phyloP scores from a whole-genome alignment of 2,797 vertebrate genomes.

The Limosa lapponica region DNA sequence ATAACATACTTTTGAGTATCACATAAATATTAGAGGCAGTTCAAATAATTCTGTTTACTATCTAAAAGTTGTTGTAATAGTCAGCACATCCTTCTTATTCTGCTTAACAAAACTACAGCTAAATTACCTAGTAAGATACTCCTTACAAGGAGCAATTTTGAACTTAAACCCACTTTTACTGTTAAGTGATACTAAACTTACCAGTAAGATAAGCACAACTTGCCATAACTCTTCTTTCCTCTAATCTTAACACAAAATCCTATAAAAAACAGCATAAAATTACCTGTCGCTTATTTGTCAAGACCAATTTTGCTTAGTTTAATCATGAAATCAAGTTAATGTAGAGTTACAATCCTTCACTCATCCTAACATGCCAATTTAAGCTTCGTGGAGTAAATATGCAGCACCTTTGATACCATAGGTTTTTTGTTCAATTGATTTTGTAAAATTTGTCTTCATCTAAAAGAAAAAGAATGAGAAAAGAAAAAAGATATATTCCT shows the following conservation, averaged over 20 bases:
- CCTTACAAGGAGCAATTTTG: background rate
- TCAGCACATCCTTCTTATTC: background rate
- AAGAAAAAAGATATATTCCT: background rate
- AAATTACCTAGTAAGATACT: background rate
- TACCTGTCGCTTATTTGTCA: background rate
- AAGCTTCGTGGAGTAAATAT: background rate
- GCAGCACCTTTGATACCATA: background rate
- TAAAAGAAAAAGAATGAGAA: background rate
- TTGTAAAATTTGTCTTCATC: background rate
- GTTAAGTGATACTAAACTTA: background rate
- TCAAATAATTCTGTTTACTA: background rate
- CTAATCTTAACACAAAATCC: background rate
- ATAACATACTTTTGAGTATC: background rate
- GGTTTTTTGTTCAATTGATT: background rate
- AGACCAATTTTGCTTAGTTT: background rate
- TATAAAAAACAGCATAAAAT: background rate
- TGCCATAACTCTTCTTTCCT: background rate
- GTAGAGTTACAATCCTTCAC: background rate
- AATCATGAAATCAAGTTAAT: background rate
- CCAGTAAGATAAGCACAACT: background rate
- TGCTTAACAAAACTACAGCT: background rate
- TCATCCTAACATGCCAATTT: background rate
- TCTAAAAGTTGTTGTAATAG: background rate
- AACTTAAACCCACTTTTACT: background rate
- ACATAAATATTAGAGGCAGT: background rate